Conservation (phyloP, 2,797 vertebrate species). For the Melanotaenia nigrans region DNA sequence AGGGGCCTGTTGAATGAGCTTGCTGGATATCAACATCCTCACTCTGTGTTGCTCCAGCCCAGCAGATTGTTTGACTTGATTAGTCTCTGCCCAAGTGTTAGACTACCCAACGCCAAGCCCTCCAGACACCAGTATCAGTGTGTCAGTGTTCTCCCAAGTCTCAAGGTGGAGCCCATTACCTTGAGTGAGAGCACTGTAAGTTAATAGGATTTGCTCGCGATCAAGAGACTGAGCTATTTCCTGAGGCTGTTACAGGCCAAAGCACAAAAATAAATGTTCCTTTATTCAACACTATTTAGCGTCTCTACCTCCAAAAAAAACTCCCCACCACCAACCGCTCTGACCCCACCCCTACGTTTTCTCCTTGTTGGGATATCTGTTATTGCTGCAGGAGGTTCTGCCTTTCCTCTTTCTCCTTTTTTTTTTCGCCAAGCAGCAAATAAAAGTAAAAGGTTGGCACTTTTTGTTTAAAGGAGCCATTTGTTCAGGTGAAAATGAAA, state of each 20-base stretch:
- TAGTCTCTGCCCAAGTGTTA: constrained; percentile 74
- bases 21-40: constrained; percentile 79
- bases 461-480: constrained; percentile 82
- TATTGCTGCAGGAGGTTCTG: constrained; percentile 72
- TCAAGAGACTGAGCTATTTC: constrained; percentile 83
- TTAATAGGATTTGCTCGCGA: constrained; percentile 84
- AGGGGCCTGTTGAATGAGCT: constrained; percentile 78
- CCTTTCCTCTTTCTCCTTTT: constrained; percentile 37
- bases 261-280: constrained; percentile 85
- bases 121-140: constrained; percentile 78
- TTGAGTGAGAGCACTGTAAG: constrained; percentile 82
- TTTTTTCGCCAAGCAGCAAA: constrained; percentile 56
- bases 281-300: constrained; percentile 80
- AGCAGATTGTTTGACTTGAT: constrained; percentile 81
- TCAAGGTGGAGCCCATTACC: constrained; percentile 82
- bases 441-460: constrained; percentile 83
- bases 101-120: constrained; percentile 68
- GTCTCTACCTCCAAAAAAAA: constrained; percentile 25
- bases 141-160: constrained; percentile 76
- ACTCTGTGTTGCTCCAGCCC: constrained; percentile 71
- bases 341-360: constrained; percentile 57
- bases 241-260: constrained; percentile 81
- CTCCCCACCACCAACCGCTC: constrained; percentile 46
- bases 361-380: constrained; percentile 73
- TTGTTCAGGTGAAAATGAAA: constrained; percentile 84